Evolutionary conservation across 35 echinoderm and acorn worm genomes (phyloP).

Genomic region (Ptychodera flava): DNA sequence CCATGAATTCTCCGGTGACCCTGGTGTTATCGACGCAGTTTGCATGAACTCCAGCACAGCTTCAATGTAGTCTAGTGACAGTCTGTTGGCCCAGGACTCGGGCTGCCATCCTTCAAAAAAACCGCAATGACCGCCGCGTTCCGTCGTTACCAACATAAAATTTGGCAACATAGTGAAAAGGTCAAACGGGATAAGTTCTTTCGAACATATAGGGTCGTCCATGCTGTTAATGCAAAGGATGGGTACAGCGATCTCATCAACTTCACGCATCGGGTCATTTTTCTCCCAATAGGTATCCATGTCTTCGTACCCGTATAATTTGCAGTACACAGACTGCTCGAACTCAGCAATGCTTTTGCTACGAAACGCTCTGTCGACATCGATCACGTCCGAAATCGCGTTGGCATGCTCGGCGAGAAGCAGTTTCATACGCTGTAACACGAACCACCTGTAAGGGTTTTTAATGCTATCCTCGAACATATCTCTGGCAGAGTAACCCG

Average conservation of each 20-base stretch:
- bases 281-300: slow-evolving; percentile 74
- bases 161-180: slow-evolving; percentile 79
- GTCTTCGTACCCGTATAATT: slow-evolving; percentile 33
- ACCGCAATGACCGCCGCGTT: slow-evolving; percentile 54
- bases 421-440: slow-evolving; percentile 58
- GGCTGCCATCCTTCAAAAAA: slow-evolving; percentile 10
- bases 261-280: slow-evolving; percentile 78
- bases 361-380: slow-evolving; percentile 57
- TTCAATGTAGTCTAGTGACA: slow-evolving; percentile 5
- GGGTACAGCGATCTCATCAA: slow-evolving; percentile 85
- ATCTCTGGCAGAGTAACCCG: slow-evolving; percentile 59
- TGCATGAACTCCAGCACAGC: slow-evolving; percentile 2
- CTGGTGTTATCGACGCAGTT: neutral
- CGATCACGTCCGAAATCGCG: slow-evolving; percentile 29
- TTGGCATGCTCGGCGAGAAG: slow-evolving; percentile 38
- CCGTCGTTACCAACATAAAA: slow-evolving; percentile 61
- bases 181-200: slow-evolving; percentile 64
- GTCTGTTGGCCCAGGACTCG: neutral
- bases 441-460: slow-evolving; percentile 51
- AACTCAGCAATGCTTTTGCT: slow-evolving; percentile 38
- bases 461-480: slow-evolving; percentile 5
- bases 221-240: slow-evolving; percentile 79
- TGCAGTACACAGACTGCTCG: slow-evolving; percentile 25
- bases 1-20: neutral
- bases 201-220: slow-evolving; percentile 65